These are phyloP conservation scores for Liolophura sinensis DNA, from an alignment of 1,140 invertebrate genomes.

Conservation along the genomic window DNA sequence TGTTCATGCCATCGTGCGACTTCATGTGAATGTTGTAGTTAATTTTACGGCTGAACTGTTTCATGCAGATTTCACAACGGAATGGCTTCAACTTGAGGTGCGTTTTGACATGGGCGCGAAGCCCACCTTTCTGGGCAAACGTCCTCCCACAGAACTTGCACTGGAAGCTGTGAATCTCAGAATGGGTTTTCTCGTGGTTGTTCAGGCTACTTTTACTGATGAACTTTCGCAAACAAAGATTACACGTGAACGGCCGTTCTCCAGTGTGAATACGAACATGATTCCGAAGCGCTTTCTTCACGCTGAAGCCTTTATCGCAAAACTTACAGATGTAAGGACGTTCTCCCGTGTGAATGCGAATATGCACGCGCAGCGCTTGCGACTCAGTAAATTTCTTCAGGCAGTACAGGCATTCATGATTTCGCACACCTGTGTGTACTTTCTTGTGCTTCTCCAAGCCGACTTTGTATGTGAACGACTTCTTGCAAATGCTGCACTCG, in stretches of 20 bases:
- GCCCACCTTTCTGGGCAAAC: no score
- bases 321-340: constrained; percentile 86
- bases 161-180: constrained; percentile 84
- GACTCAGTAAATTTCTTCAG: no score
- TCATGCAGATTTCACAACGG: no score
- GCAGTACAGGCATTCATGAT: no score
- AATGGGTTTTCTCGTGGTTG: constrained; percentile 63
- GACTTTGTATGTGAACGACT: constrained; percentile 21
- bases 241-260: constrained; percentile 62
- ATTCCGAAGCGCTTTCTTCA: constrained; percentile 70
- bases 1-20: no score
- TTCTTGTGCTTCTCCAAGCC: constrained; percentile 71
- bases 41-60: no score
- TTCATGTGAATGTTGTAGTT: no score
- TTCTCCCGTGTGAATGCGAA: constrained; percentile 73
- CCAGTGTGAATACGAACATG: constrained; percentile 68
- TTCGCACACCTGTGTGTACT: constrained; percentile 71
- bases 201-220: no score
- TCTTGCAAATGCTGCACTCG: not conserved
- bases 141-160: constrained; percentile 78
- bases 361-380: constrained; percentile 42
- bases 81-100: no score
- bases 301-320: constrained; percentile 86
- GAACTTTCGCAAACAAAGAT: constrained; percentile 7
- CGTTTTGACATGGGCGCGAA: no score